Evolutionary conservation across 2,888 invertebrate genomes (phyloP).

Genomic region (Netelia inedita): DNA sequence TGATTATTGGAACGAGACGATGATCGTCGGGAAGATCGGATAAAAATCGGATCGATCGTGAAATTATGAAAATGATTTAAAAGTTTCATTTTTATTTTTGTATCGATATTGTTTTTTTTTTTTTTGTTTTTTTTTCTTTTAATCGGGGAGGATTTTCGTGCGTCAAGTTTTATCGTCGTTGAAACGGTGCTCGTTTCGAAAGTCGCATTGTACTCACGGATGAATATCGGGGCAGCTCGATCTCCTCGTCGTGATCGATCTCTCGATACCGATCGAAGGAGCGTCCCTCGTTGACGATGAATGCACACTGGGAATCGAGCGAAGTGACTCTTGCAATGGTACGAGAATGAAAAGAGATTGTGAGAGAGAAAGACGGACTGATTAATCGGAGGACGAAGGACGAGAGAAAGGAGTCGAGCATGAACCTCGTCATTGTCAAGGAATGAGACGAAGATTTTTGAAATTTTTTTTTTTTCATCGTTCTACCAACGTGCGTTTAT

Average conservation of each 20-base stretch:
- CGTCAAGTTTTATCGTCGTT: not conserved
- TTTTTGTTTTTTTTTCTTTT: too few species aligned
- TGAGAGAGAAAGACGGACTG: not conserved
- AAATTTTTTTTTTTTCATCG: constrained; percentile 16
- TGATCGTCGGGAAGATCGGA: too few species aligned
- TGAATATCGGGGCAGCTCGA: constrained; percentile 21
- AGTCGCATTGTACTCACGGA: constrained; percentile 9
- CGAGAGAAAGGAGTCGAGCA: constrained; percentile 17
- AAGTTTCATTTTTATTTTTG: not conserved
- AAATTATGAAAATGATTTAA: not conserved
- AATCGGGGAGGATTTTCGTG: not conserved
- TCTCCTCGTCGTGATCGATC: constrained; percentile 52
- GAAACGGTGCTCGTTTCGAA: not conserved
- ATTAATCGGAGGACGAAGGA: constrained; percentile 11
- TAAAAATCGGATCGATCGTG: too few species aligned
- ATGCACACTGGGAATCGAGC: constrained; percentile 38
- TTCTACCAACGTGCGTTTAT: constrained; percentile 16
- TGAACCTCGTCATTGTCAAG: constrained; percentile 52
- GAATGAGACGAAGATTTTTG: constrained; percentile 25
- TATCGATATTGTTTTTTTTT: not conserved
- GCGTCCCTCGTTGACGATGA: constrained; percentile 39
- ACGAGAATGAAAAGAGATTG: constrained; percentile 20
- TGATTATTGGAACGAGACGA: too few species aligned
- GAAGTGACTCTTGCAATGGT: constrained; percentile 1
- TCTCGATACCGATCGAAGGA: constrained; percentile 52